Conservation (phyloP, 2,888 invertebrate species). For the Hydropsyche betteni region DNA sequence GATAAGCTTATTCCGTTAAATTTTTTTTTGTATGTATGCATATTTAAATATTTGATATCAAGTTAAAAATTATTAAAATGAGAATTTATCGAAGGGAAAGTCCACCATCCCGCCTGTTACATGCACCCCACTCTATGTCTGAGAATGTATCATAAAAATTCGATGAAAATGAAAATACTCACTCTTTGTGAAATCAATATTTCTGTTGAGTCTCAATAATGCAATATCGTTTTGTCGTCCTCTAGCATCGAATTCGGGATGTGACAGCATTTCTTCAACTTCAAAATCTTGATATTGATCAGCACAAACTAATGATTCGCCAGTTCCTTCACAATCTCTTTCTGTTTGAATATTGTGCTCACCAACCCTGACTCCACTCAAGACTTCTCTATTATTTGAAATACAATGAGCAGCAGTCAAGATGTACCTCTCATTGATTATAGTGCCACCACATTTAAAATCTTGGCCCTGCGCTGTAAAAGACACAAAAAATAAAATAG, state of each 20-base stretch:
- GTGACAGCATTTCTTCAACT: constrained; percentile 61
- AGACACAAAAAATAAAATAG: background rate
- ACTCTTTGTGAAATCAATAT: constrained; percentile 61
- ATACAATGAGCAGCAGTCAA: constrained; percentile 72
- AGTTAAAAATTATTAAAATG: no score
- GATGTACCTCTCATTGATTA: constrained; percentile 66
- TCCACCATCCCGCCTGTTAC: no score
- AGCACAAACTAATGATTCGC: constrained; percentile 58
- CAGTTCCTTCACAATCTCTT: constrained; percentile 61
- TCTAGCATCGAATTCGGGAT: constrained; percentile 61
- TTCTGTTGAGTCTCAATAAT: constrained; percentile 63
- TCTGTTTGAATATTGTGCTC: constrained; percentile 66
- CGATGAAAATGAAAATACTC: background rate
- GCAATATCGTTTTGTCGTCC: constrained; percentile 66
- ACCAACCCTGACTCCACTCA: constrained; percentile 69
- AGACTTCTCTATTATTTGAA: constrained; percentile 60
- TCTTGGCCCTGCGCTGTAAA: constrained; percentile 54
- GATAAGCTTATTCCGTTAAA: background rate
- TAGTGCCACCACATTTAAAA: constrained; percentile 65
- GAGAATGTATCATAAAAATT: background rate
- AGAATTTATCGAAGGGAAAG: no score
- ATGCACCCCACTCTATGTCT: no score
- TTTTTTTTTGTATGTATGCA: background rate
- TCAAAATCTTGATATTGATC: constrained; percentile 61
- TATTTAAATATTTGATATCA: background rate